Percentiles rank a stretch among this genome's conserved stretches.
phyloP scores from a whole-genome alignment of 2,797 vertebrate genomes.

The Morelia viridis region DNA sequence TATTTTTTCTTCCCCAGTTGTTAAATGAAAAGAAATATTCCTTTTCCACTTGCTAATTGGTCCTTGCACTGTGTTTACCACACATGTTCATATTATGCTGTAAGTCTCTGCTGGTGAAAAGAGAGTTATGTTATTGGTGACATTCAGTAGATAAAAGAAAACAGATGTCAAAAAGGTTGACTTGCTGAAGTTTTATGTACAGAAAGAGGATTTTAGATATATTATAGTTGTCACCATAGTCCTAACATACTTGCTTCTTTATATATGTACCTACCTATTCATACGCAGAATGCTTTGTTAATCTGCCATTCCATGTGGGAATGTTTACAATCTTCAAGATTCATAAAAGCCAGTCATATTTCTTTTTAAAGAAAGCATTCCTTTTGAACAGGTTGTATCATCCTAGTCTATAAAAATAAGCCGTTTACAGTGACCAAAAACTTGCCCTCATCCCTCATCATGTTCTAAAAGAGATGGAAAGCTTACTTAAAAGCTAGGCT shows the following conservation, averaged over 20 bases:
- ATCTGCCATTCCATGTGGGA: conserved; percentile 58
- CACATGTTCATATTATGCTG: not conserved
- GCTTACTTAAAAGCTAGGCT: not conserved
- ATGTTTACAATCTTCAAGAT: conserved; percentile 54
- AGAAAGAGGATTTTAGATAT: conserved; percentile 57
- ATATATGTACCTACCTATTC: not conserved
- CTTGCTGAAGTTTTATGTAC: not conserved
- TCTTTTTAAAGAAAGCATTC: not conserved
- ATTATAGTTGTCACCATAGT: conserved; percentile 17
- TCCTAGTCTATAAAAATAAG: not conserved
- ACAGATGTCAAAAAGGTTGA: not conserved
- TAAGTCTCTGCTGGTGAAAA: not conserved
- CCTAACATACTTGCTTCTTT: not conserved
- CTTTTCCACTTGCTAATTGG: not conserved
- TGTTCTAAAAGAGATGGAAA: not conserved
- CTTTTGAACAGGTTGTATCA: not conserved
- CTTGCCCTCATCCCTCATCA: accelerated
- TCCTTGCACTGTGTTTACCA: not conserved
- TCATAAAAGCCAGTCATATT: conserved; percentile 43
- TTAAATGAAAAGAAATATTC: not conserved
- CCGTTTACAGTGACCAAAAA: conserved; percentile 15
- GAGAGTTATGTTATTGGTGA: not conserved
- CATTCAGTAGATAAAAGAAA: not conserved
- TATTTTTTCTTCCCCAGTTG: not conserved
- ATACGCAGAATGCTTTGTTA: conserved; percentile 66